Evolutionary conservation across 1,140 invertebrate genomes (phyloP).

Genomic region (Sinonovacula constricta): DNA sequence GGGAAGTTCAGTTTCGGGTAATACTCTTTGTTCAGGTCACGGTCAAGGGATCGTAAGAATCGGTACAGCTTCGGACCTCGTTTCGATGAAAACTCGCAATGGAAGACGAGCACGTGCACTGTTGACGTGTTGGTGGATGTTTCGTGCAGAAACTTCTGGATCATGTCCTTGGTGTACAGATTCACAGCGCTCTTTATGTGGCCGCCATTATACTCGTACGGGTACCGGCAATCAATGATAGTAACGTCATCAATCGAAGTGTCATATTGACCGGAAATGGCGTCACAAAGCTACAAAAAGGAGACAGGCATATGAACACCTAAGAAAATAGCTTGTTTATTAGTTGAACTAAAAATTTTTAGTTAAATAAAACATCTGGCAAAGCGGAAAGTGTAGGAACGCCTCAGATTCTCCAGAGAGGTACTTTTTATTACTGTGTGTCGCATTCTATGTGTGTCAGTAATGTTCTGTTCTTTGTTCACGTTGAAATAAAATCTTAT

Average conservation of each 20-base stretch:
- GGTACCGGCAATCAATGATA: constrained; percentile 87
- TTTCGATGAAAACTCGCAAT: constrained; percentile 48
- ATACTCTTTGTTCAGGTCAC: constrained; percentile 87
- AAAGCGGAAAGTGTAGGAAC: too few relatives aligned
- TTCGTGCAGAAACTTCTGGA: constrained; percentile 84
- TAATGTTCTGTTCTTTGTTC: too few relatives aligned
- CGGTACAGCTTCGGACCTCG: constrained; percentile 77
- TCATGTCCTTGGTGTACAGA: constrained; percentile 87
- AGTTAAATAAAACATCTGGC: too few relatives aligned
- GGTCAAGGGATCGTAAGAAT: constrained; percentile 90
- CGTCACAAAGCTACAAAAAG: too few relatives aligned
- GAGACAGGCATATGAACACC: too few relatives aligned
- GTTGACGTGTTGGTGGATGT: constrained; percentile 69
- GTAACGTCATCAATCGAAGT: constrained; percentile 64
- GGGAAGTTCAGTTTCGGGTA: constrained; percentile 96
- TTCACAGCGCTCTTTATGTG: constrained; percentile 93
- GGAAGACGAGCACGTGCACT: constrained; percentile 78
- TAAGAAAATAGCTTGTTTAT: too few relatives aligned
- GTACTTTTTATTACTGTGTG: too few relatives aligned
- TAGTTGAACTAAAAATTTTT: too few relatives aligned
- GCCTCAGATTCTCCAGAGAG: too few relatives aligned
- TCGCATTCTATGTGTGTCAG: too few relatives aligned
- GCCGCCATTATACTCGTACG: constrained; percentile 97
- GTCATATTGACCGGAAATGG: too few relatives aligned
- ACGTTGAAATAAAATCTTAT: too few relatives aligned